A percentile compares a stretch with the other conserved stretches of the same genome.
These are phyloP conservation scores for Ictidomys tridecemlineatus DNA, from an alignment of 2,113 vertebrate genomes.

Conservation along the genomic window DNA sequence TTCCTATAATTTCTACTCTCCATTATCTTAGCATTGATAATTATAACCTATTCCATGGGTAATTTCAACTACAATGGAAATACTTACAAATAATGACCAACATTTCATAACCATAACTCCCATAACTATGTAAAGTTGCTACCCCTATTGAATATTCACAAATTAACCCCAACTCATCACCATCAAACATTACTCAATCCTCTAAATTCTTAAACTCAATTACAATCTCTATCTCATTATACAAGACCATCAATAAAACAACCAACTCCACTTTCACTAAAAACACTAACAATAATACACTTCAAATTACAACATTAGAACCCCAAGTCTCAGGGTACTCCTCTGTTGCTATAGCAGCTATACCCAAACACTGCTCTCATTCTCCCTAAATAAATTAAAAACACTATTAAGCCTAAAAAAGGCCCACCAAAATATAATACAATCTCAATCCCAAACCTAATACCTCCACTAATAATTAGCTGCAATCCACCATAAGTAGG, in stretches of 20 bases:
- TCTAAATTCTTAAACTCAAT: too few relatives aligned
- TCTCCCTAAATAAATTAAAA: neutral
- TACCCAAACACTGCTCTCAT: neutral
- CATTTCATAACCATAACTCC: too few relatives aligned
- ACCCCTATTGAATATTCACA: neutral
- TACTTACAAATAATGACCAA: too few relatives aligned
- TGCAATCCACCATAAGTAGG: neutral
- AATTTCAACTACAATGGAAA: neutral
- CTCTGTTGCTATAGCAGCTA: too few relatives aligned
- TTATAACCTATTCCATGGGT: neutral
- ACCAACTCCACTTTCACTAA: too few relatives aligned
- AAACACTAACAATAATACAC: too few relatives aligned
- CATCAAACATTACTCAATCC: neutral
- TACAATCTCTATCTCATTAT: neutral
- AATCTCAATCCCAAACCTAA: neutral
- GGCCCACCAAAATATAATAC: neutral
- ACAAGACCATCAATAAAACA: fast-evolving
- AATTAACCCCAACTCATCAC: neutral
- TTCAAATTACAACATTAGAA: too few relatives aligned
- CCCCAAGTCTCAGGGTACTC: too few relatives aligned
- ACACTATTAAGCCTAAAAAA: neutral
- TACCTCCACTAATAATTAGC: neutral
- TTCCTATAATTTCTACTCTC: neutral
- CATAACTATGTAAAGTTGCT: neutral
- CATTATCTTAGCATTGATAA: fast-evolving